Conservation (phyloP, 2,113 vertebrate species). For the Oceanodroma tethys region DNA sequence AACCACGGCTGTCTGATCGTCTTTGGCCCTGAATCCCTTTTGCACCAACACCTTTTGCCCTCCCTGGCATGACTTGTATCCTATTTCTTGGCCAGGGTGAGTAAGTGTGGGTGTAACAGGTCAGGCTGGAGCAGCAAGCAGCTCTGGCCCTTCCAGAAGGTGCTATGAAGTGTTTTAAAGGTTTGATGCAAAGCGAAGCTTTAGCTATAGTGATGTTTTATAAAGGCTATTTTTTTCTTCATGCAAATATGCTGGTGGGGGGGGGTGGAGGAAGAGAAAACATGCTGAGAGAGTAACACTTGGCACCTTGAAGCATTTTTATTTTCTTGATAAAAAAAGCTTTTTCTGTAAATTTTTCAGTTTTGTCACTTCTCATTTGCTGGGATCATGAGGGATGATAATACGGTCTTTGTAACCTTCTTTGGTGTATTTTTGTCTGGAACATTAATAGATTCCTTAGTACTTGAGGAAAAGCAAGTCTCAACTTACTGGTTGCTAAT, state of each 20-base stretch:
- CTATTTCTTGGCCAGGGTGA: not conserved
- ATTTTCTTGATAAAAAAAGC: not conserved
- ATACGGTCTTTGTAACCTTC: conserved; percentile 1
- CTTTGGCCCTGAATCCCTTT: not conserved
- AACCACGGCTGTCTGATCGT: fast-evolving
- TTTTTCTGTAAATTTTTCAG: not conserved
- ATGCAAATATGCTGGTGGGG: not conserved
- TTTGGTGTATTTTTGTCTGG: not conserved
- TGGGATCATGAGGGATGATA: not conserved
- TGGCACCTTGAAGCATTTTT: not conserved
- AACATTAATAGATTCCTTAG: conserved; percentile 32
- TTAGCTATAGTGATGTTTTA: not conserved
- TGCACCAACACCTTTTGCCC: not conserved
- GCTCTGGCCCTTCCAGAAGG: not conserved
- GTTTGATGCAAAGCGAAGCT: not conserved
- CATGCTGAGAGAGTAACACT: not conserved
- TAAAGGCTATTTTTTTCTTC: not conserved
- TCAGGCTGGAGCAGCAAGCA: not conserved
- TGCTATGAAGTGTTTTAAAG: not conserved
- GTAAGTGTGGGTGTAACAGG: not conserved
- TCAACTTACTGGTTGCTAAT: not conserved
- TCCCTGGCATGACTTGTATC: not conserved
- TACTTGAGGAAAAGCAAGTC: not conserved
- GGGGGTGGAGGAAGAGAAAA: not conserved
- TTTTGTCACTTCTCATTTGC: conserved; percentile 33